A percentile compares a stretch with the other conserved stretches of the same genome.
phyloP scores from a whole-genome alignment of 2,797 vertebrate species.

The Rhadinocentrus ornatus region DNA sequence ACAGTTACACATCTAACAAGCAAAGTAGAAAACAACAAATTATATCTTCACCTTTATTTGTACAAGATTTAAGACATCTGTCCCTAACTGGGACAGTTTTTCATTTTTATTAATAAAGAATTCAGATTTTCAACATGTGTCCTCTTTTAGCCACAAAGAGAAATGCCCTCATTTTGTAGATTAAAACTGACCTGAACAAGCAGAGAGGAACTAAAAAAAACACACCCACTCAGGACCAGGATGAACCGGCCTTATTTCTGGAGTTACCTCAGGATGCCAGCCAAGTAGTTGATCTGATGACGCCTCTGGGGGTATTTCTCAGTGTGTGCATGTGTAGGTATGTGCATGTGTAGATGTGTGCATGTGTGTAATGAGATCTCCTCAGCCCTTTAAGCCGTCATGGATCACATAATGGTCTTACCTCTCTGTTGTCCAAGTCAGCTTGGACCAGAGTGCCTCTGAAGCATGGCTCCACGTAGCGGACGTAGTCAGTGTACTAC shows the following conservation, averaged over 20 bases:
- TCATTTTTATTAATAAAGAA: too few species aligned
- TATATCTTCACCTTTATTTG: neutral
- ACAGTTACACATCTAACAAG: too few species aligned
- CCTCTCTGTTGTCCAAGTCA: conserved; percentile 95
- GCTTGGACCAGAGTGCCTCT: conserved; percentile 94
- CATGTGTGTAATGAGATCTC: conserved; percentile 6
- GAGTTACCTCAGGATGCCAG: conserved; percentile 41
- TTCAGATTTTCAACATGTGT: neutral
- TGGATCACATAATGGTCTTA: conserved; percentile 75
- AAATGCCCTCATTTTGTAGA: neutral
- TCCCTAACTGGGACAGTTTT: neutral
- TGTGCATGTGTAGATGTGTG: neutral
- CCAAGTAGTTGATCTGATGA: conserved; percentile 40
- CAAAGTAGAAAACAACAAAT: too few species aligned
- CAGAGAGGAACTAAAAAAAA: neutral
- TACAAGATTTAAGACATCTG: neutral
- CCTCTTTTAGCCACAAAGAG: neutral
- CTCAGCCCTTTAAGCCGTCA: conserved; percentile 38
- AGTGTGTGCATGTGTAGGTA: neutral
- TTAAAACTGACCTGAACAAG: neutral
- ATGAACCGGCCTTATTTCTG: conserved; percentile 29
- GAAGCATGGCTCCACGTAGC: conserved; percentile 97
- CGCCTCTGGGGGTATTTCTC: neutral
- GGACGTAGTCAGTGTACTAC: conserved; percentile 95
- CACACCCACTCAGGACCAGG: neutral